These are phyloP conservation scores for Achroia grisella DNA, from an alignment of 1,140 invertebrate genomes.

Conservation along the genomic window DNA sequence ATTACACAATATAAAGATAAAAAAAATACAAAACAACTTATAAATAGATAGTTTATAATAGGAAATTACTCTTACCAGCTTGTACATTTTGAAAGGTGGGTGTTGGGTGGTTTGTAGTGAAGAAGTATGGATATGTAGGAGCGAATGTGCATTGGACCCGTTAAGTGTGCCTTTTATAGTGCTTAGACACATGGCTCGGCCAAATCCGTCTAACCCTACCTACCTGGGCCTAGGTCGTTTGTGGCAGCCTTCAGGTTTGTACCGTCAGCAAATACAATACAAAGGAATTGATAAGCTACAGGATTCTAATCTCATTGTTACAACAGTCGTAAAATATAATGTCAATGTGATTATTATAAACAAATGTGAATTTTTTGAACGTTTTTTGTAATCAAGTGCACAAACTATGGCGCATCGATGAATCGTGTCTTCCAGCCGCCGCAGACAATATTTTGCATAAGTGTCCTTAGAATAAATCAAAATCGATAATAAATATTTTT, in stretches of 20 bases:
- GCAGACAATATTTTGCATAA: too few species aligned
- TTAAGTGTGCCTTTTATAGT: slow-evolving; percentile 49
- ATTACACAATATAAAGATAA: background rate
- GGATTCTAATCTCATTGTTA: too few species aligned
- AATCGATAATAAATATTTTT: too few species aligned
- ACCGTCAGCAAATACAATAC: slow-evolving; percentile 22
- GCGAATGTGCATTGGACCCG: slow-evolving; percentile 45
- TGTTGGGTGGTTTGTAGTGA: slow-evolving; percentile 25
- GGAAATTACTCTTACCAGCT: slow-evolving; percentile 53
- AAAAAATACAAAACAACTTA: background rate
- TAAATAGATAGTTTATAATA: background rate
- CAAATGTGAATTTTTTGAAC: too few species aligned
- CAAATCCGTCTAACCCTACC: slow-evolving; percentile 61
- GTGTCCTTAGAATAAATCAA: too few species aligned
- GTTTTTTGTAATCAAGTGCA: too few species aligned
- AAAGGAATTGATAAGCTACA: too few species aligned
- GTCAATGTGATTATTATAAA: too few species aligned
- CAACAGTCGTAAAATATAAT: too few species aligned
- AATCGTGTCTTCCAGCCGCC: too few species aligned
- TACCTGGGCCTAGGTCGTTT: slow-evolving; percentile 54
- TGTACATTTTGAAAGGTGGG: slow-evolving; percentile 55
- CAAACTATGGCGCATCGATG: too few species aligned
- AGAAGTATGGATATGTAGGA: slow-evolving; percentile 32
- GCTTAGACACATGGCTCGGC: slow-evolving; percentile 42
- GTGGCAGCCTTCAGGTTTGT: slow-evolving; percentile 33